Percentiles rank a stretch among this genome's conserved stretches.
Evolutionary conservation across 2,797 vertebrate genomes (phyloP).

Genomic region (Amniataba percoides): DNA sequence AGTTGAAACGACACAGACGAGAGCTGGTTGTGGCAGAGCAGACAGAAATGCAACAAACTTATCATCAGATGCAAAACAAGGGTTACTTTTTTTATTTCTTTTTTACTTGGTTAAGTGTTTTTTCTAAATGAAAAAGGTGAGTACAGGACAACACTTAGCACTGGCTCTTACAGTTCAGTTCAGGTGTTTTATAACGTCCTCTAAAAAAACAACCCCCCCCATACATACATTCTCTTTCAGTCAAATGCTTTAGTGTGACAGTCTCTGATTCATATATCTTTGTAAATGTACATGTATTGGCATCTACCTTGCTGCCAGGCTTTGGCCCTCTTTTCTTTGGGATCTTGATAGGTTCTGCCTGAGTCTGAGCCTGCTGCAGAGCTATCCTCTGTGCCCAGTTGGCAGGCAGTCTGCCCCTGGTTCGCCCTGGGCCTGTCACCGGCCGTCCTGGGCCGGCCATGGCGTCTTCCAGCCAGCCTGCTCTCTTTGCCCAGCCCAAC

Average conservation of each 20-base stretch:
- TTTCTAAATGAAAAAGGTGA: background rate
- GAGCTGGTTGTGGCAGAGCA: background rate
- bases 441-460: conserved; percentile 81
- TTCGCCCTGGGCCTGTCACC: conserved; percentile 78
- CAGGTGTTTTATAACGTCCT: background rate
- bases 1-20: background rate
- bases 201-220: background rate
- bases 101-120: too few species aligned
- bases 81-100: background rate
- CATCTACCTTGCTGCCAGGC: conserved; percentile 96
- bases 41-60: background rate
- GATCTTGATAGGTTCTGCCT: conserved; percentile 92
- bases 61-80: background rate
- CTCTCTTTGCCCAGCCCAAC: conserved; percentile 83
- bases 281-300: background rate
- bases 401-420: conserved; percentile 83
- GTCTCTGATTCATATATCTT: background rate
- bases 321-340: conserved; percentile 99
- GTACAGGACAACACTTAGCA: background rate
- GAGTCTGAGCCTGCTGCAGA: conserved; percentile 86
- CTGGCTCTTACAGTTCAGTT: background rate
- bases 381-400: conserved; percentile 88
- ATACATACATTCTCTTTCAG: too few species aligned
- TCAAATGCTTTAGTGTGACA: background rate
- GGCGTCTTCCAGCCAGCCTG: conserved; percentile 82